These are phyloP conservation scores for Psophia crepitans DNA, from an alignment of 2,113 vertebrate genomes.

Conservation along the genomic window DNA sequence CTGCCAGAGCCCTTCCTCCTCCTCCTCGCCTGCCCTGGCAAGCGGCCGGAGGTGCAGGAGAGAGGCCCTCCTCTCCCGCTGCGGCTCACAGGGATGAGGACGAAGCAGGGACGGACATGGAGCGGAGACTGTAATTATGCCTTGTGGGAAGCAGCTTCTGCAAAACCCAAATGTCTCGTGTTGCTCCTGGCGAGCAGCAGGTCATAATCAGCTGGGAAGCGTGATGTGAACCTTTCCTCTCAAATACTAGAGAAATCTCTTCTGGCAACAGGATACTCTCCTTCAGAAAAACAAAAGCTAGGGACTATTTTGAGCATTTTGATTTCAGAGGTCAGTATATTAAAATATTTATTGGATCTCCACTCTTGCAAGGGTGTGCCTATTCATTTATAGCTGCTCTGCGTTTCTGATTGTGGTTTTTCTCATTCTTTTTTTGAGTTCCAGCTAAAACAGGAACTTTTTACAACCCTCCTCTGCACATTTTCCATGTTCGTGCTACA, in stretches of 20 bases:
- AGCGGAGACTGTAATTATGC: rapidly evolving
- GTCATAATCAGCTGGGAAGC: background rate
- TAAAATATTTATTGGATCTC: background rate
- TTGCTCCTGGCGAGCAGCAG: background rate
- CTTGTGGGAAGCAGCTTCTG: background rate
- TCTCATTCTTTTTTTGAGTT: background rate
- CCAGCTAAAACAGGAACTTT: background rate
- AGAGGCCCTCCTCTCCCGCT: background rate
- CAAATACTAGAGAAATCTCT: background rate
- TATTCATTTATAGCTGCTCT: background rate
- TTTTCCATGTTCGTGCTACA: background rate
- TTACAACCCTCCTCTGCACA: background rate
- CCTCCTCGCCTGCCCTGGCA: background rate
- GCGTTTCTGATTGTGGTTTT: background rate
- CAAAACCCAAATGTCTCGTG: background rate
- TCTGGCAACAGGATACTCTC: background rate
- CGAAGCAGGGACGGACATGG: rapidly evolving
- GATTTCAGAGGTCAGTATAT: background rate
- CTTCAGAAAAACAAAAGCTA: background rate
- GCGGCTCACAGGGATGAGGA: background rate
- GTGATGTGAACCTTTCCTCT: background rate
- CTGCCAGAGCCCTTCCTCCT: background rate
- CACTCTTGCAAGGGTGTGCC: background rate
- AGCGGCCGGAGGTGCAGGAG: background rate
- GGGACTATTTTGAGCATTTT: background rate